phyloP scores from a whole-genome alignment of 1,140 invertebrate genomes.

The Gryllus bimaculatus region DNA sequence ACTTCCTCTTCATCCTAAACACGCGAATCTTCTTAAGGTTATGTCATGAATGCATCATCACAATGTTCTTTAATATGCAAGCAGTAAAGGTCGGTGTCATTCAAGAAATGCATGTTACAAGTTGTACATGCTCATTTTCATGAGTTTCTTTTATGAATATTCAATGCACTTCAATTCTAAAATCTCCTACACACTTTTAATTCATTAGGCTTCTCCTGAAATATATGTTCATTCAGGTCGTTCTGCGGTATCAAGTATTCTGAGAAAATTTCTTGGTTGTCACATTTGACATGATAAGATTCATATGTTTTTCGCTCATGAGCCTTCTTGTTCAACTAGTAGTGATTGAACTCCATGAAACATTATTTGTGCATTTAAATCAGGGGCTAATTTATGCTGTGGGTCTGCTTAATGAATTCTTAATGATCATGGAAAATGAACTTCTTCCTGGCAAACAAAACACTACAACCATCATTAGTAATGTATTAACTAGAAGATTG shows the following conservation, averaged over 20 bases:
- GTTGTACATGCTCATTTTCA: neutral
- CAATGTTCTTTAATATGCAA: conserved; percentile 15
- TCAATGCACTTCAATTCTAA: conserved; percentile 2
- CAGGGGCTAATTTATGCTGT: conserved; percentile 18
- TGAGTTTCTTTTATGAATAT: conserved; percentile 10
- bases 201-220: conserved; percentile 14
- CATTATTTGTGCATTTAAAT: conserved; percentile 18
- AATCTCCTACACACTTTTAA: conserved; percentile 5
- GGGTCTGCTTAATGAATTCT: conserved; percentile 10
- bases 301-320: conserved; percentile 19
- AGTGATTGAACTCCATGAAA: conserved; percentile 19
- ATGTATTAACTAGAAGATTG: neutral
- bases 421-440: conserved; percentile 8
- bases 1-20: conserved; percentile 14
- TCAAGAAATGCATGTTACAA: conserved; percentile 7
- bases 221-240: conserved; percentile 15
- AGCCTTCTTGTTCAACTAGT: conserved; percentile 17
- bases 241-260: conserved; percentile 11
- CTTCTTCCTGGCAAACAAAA: conserved; percentile 19
- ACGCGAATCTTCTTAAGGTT: neutral
- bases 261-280: conserved; percentile 13
- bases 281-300: conserved; percentile 14
- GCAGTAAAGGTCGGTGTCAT: conserved; percentile 15
- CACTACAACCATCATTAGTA: conserved; percentile 14
- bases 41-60: neutral